A percentile compares a stretch with the other conserved stretches of the same genome.
These are phyloP conservation scores for Platycheirus rosarum DNA, from an alignment of 2,888 invertebrate species.

Conservation along the genomic window DNA sequence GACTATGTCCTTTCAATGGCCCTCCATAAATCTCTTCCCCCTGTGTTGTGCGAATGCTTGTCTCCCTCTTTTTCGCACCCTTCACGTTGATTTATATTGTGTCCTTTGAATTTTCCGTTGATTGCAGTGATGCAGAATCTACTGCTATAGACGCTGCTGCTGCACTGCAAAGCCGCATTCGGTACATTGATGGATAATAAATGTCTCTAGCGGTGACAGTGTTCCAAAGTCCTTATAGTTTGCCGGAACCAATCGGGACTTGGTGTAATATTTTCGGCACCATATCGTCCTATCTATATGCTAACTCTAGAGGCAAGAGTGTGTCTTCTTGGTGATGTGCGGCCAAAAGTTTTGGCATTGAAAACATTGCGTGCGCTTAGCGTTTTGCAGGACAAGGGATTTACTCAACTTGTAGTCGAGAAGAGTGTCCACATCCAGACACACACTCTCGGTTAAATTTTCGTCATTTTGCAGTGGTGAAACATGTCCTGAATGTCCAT, in stretches of 20 bases:
- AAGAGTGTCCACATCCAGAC: constrained; percentile 38
- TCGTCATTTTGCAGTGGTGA: constrained; percentile 52
- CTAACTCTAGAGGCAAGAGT: not conserved
- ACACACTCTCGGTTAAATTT: constrained; percentile 46
- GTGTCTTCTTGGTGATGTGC: constrained; percentile 44
- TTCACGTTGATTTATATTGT: constrained; percentile 56
- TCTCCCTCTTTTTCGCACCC: constrained; percentile 64
- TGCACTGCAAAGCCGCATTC: constrained; percentile 58
- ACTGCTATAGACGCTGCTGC: constrained; percentile 4
- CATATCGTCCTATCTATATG: not conserved
- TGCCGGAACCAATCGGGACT: not conserved
- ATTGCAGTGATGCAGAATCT: constrained; percentile 63
- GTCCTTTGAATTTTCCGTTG: constrained; percentile 50
- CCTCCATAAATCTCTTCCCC: constrained; percentile 49
- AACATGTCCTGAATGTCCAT: constrained; percentile 52
- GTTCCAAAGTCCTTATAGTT: constrained; percentile 43
- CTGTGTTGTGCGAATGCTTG: constrained; percentile 17
- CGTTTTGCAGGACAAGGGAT: constrained; percentile 27
- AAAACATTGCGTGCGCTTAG: constrained; percentile 52
- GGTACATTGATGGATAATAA: constrained; percentile 69
- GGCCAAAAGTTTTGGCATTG: constrained; percentile 49
- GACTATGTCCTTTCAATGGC: constrained; percentile 28
- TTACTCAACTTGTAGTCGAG: constrained; percentile 41
- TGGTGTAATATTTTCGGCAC: constrained; percentile 37
- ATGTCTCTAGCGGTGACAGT: constrained; percentile 53